Conservation (phyloP, 1,140 invertebrate species). For the Scaptomyza graminum region DNA sequence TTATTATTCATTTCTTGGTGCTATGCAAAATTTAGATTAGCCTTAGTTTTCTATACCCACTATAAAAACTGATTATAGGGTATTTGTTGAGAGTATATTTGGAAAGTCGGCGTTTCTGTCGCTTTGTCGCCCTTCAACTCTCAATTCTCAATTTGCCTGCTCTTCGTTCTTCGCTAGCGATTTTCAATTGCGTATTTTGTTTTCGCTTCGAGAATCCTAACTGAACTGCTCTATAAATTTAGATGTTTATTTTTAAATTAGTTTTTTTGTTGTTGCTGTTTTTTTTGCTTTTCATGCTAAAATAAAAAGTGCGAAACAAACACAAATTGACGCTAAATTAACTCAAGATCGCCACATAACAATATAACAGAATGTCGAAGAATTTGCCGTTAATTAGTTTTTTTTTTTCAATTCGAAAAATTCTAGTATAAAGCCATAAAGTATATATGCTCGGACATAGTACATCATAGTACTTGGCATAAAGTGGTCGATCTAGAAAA, state of each 20-base stretch:
- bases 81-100: constrained; percentile 1
- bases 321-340: constrained; percentile 71
- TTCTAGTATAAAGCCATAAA: neutral
- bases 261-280: too few relatives aligned
- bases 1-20: too few relatives aligned
- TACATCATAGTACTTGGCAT: too few relatives aligned
- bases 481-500: neutral
- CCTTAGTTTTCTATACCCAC: too few relatives aligned
- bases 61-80: constrained; percentile 1
- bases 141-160: constrained; percentile 5
- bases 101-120: constrained; percentile 15
- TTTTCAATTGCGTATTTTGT: constrained; percentile 64
- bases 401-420: too few relatives aligned
- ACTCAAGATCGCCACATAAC: constrained; percentile 43
- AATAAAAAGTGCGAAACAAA: constrained; percentile 37
- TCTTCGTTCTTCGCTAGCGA: constrained; percentile 11
- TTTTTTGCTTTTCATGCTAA: constrained; percentile 28
- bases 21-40: too few relatives aligned
- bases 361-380: constrained; percentile 43
- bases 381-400: constrained; percentile 45
- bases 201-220: constrained; percentile 30
- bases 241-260: constrained; percentile 45
- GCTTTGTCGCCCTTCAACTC: constrained; percentile 19
- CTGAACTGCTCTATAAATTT: constrained; percentile 37
- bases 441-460: too few relatives aligned